Conservation (phyloP, 2,888 invertebrate species). For the Temnothorax ravouxi region DNA sequence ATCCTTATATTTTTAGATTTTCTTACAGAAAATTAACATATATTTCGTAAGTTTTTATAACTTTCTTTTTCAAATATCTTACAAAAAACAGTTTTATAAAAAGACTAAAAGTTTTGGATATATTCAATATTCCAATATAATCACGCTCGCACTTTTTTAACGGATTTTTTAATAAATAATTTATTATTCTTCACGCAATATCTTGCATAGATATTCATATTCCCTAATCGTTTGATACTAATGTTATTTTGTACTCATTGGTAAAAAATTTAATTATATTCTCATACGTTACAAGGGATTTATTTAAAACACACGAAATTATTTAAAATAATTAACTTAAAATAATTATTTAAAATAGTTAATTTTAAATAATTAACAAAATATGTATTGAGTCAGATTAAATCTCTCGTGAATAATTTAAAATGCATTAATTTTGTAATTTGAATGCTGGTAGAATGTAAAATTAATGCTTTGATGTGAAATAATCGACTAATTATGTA, state of each 20-base stretch:
- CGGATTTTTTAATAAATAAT: background rate
- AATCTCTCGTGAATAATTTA: background rate
- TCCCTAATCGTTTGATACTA: background rate
- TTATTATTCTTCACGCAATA: background rate
- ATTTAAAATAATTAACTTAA: background rate
- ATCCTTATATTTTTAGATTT: background rate
- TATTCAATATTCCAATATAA: background rate
- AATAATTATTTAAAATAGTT: background rate
- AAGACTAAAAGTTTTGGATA: background rate
- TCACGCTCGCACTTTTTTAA: background rate
- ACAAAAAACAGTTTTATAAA: background rate
- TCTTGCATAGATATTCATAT: background rate
- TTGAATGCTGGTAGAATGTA: background rate
- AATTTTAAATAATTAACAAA: background rate
- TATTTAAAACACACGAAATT: conserved; percentile 12
- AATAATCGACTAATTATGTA: background rate
- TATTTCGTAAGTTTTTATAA: background rate
- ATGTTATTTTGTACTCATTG: conserved; percentile 22
- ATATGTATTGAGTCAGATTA: background rate
- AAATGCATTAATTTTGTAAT: conserved; percentile 13
- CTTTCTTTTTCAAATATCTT: background rate
- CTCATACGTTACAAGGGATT: background rate
- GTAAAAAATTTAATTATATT: conserved; percentile 12
- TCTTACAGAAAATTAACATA: background rate
- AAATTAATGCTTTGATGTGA: background rate